Percentiles rank a stretch among this genome's conserved stretches.
These are phyloP conservation scores for Caenorhabditis imperialis DNA, from an alignment of 2,888 invertebrate genomes.

Conservation along the genomic window DNA sequence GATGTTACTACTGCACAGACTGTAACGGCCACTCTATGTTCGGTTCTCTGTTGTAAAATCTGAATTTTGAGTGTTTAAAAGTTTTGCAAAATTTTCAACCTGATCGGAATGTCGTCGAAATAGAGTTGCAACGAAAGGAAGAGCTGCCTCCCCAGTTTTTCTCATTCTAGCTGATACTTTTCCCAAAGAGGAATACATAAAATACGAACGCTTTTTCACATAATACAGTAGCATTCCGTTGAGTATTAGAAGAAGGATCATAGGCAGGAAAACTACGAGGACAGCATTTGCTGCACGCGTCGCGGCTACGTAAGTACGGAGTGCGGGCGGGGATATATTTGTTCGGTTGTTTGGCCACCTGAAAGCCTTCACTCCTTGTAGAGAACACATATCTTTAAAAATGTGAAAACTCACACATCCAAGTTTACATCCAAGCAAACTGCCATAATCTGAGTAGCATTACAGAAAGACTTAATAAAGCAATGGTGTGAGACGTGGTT, in stretches of 20 bases:
- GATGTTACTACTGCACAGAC: slow-evolving; percentile 74
- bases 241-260: slow-evolving; percentile 64
- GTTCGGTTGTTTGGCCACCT: slow-evolving; percentile 74
- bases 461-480: slow-evolving; percentile 69
- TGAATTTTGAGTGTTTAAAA: slow-evolving; percentile 18
- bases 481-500: slow-evolving; percentile 71
- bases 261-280: slow-evolving; percentile 69
- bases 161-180: slow-evolving; percentile 57
- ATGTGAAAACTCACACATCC: slow-evolving; percentile 58
- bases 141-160: slow-evolving; percentile 54
- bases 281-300: slow-evolving; percentile 69
- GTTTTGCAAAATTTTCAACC: slow-evolving; percentile 28
- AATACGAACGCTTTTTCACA: slow-evolving; percentile 63
- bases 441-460: slow-evolving; percentile 69
- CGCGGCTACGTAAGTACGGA: slow-evolving; percentile 65
- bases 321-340: slow-evolving; percentile 62
- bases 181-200: slow-evolving; percentile 60
- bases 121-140: slow-evolving; percentile 59
- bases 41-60: slow-evolving; percentile 66
- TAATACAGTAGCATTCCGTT: slow-evolving; percentile 64
- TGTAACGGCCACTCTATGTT: slow-evolving; percentile 73
- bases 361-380: slow-evolving; percentile 3
- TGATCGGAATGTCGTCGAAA: slow-evolving; percentile 65
- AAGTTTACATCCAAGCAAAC: slow-evolving; percentile 66
- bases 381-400: not conserved